Evolutionary conservation across 2,888 invertebrate species (phyloP).

Genomic region (Drosophila eohydei): DNA sequence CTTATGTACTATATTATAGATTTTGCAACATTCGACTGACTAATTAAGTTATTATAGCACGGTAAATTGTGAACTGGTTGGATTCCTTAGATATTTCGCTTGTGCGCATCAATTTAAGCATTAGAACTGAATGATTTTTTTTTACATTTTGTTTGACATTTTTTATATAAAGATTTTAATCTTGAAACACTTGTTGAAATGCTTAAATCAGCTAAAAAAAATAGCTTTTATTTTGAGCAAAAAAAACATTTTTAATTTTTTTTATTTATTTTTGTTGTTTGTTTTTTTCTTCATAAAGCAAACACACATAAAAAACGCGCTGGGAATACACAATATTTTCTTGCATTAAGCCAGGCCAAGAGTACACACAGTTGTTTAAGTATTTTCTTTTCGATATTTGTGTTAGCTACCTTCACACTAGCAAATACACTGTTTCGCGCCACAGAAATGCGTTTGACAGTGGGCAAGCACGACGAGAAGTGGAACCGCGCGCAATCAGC

Average conservation of each 20-base stretch:
- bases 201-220: neutral
- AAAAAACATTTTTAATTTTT: conserved; percentile 5
- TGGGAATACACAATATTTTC: conserved; percentile 22
- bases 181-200: conserved; percentile 1
- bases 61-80: conserved; percentile 4
- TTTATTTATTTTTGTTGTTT: conserved; percentile 3
- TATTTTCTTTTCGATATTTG: conserved; percentile 18
- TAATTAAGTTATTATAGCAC: conserved; percentile 7
- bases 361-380: conserved; percentile 46
- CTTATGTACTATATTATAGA: neutral
- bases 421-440: conserved; percentile 53
- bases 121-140: neutral
- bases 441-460: conserved; percentile 30
- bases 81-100: neutral
- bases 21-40: conserved; percentile 3
- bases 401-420: conserved; percentile 36
- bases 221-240: neutral
- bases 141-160: neutral
- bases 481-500: conserved; percentile 68
- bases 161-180: neutral
- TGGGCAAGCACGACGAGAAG: conserved; percentile 24
- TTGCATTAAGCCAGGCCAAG: conserved; percentile 23
- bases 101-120: conserved; percentile 1
- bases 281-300: neutral
- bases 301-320: conserved; percentile 11